Percentiles rank a stretch among this genome's conserved stretches.
Evolutionary conservation across 2,113 vertebrate species (phyloP).

Genomic region (Pelecanus crispus): DNA sequence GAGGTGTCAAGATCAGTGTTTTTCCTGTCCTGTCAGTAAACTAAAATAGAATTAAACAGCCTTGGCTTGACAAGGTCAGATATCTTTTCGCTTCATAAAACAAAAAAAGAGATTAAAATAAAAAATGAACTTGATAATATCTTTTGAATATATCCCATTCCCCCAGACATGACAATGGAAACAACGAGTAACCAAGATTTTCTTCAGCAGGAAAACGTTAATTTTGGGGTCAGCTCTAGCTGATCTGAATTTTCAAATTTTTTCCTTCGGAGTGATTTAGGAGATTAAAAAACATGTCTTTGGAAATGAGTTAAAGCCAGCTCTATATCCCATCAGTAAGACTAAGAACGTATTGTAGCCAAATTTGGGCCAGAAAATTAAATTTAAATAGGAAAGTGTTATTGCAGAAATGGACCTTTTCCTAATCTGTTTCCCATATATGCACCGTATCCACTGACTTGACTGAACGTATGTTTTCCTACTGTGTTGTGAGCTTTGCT

Average conservation of each 20-base stretch:
- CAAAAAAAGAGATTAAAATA: neutral
- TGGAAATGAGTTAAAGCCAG: neutral
- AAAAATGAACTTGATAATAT: neutral
- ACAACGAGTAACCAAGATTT: neutral
- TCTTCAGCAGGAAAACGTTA: neutral
- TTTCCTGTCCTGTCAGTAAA: neutral
- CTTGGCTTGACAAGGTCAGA: slow-evolving; percentile 20
- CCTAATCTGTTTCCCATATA: neutral
- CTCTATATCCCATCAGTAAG: neutral
- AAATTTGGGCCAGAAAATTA: neutral
- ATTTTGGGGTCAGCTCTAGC: neutral
- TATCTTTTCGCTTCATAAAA: neutral
- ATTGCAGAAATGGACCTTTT: neutral
- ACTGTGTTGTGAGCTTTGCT: neutral
- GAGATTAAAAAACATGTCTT: neutral
- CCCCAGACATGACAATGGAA: neutral
- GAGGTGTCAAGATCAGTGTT: neutral
- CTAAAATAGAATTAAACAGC: neutral
- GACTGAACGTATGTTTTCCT: neutral
- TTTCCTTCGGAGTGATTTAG: neutral
- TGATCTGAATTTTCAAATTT: neutral
- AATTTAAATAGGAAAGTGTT: neutral
- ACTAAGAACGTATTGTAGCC: neutral
- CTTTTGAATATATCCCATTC: neutral
- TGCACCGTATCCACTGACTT: neutral